Evolutionary conservation across 2,113 vertebrate genomes (phyloP).

Genomic region (Microcebus ravelobensis): DNA sequence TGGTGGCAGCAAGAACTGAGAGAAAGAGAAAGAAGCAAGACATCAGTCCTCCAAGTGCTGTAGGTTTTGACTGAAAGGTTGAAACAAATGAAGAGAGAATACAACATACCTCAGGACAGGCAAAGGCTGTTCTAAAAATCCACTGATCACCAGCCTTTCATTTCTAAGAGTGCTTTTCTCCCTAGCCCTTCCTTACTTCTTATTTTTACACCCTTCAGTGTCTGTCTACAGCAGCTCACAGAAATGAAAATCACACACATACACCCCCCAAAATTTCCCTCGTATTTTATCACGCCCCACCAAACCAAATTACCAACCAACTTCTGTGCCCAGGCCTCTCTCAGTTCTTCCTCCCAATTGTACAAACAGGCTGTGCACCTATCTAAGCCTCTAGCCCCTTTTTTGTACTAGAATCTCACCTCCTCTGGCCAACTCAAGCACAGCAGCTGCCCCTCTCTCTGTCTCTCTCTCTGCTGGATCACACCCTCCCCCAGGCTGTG

Average conservation of each 20-base stretch:
- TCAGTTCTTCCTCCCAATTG: not conserved
- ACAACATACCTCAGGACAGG: not conserved
- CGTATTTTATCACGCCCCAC: not conserved
- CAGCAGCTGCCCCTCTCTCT: rapidly evolving
- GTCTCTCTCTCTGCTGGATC: not conserved
- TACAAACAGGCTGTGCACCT: not conserved
- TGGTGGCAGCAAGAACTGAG: not conserved
- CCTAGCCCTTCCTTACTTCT: not conserved
- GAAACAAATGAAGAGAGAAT: not conserved
- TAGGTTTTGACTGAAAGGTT: not conserved
- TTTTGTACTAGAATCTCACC: not conserved
- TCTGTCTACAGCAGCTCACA: not conserved
- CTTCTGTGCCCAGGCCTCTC: not conserved
- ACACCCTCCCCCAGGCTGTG: not conserved
- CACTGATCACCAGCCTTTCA: not conserved
- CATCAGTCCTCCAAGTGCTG: not conserved
- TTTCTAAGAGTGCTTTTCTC: not conserved
- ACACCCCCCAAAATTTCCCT: not conserved
- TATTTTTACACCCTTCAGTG: not conserved
- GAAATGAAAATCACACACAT: not conserved
- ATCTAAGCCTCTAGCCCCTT: not conserved
- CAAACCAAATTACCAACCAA: not conserved
- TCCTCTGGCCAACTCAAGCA: not conserved
- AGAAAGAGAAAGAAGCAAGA: not conserved
- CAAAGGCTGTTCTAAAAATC: not conserved